Percentiles rank a stretch among this genome's conserved stretches.
Conservation (phyloP, 2,888 invertebrate species). For the Pogonocherus hispidulus region DNA sequence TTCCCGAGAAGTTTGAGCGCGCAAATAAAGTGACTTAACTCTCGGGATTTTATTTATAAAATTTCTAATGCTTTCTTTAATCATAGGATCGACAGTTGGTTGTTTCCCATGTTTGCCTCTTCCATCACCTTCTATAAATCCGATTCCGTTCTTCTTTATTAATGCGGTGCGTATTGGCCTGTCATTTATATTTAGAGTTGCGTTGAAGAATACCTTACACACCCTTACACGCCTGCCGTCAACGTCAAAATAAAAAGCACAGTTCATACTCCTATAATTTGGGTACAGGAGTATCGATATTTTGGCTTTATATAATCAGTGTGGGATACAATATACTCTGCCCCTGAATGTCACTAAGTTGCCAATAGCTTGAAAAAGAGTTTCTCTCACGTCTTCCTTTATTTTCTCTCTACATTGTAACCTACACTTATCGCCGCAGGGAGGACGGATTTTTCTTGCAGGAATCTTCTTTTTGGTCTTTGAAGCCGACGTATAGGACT, state of each 20-base stretch:
- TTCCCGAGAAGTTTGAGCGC: slow-evolving; percentile 49
- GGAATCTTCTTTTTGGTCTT: no score
- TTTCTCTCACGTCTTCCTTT: no score
- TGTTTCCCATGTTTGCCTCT: slow-evolving; percentile 41
- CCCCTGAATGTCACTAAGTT: no score
- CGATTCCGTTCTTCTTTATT: slow-evolving; percentile 10
- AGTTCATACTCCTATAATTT: no score
- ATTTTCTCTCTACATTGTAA: no score
- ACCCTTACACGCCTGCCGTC: slow-evolving; percentile 35
- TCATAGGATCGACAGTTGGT: slow-evolving; percentile 33
- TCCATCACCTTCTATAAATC: slow-evolving; percentile 27
- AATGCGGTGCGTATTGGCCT: slow-evolving; percentile 27
- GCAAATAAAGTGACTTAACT: slow-evolving; percentile 53
- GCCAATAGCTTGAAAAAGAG: no score
- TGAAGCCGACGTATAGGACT: no score
- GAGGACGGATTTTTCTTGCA: no score
- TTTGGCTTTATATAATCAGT: no score
- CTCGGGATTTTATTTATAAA: slow-evolving; percentile 28
- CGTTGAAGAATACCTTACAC: slow-evolving; percentile 40
- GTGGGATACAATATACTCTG: no score
- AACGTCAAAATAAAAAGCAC: slow-evolving; percentile 34
- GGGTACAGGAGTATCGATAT: no score
- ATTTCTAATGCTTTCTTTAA: slow-evolving; percentile 31
- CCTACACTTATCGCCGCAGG: no score
- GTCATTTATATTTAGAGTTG: slow-evolving; percentile 31